phyloP scores from a whole-genome alignment of 2,113 vertebrate species.

The Centrocercus urophasianus region DNA sequence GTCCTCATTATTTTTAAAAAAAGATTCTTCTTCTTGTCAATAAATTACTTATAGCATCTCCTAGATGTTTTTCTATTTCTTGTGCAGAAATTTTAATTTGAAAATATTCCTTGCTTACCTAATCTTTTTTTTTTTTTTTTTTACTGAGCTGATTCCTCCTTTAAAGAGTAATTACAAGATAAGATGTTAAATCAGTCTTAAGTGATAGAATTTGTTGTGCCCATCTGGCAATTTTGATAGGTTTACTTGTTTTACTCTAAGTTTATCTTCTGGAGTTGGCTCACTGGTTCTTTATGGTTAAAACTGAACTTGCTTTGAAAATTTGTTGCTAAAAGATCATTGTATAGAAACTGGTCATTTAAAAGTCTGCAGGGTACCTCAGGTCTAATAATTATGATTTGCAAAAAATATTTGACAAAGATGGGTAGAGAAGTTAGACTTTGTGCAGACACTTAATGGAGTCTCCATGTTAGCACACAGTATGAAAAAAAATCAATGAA shows the following conservation, averaged over 20 bases:
- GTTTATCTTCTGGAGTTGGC: not conserved
- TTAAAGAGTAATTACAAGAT: not conserved
- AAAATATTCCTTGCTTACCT: not conserved
- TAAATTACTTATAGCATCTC: not conserved
- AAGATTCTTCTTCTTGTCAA: not conserved
- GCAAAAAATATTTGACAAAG: not conserved
- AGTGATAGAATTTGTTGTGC: not conserved
- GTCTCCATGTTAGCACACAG: not conserved
- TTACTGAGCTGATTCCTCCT: not conserved
- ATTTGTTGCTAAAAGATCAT: not conserved
- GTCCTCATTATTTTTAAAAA: not conserved
- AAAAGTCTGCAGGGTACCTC: not conserved
- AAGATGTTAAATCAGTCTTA: not conserved
- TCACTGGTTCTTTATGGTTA: not conserved
- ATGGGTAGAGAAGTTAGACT: not conserved
- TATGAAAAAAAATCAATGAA: not conserved
- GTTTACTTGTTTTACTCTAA: not conserved
- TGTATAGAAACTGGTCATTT: not conserved
- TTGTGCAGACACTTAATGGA: not conserved
- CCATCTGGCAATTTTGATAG: not conserved
- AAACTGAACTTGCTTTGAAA: not conserved
- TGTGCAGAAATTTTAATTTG: not conserved
- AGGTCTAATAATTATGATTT: not conserved
- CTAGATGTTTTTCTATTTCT: not conserved
- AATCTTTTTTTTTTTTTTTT: not conserved